Base-by-base conservation (phyloP, 2,797 vertebrate genomes). In the Rostrhamus sociabilis region DNA sequence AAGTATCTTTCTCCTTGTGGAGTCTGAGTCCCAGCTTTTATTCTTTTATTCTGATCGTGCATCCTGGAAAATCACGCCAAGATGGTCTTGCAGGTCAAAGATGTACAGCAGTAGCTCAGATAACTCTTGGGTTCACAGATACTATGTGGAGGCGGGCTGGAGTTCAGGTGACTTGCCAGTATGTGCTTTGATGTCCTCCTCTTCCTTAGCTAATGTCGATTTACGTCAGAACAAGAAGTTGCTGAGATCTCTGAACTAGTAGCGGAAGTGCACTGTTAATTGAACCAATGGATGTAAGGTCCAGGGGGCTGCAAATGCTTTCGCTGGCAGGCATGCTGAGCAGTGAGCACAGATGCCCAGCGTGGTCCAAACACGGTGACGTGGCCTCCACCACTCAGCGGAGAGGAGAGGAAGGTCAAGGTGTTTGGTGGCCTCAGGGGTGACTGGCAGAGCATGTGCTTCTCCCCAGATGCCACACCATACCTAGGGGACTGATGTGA, bases 321-420 rank as follows among this genome's bases (percentile, higher is more conserved):
- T 60, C 0, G 0, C 42, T 62, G 34, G 40, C 55, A 63, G 45
- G 11, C 4, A 1, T 38, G 60, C 34, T 40, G 43, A 76, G 45
- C 50, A 23, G 32, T 4, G 34, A 82, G 73, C 11, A 16, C 26
- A 12, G 50, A 45, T 76, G 23, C 45, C 45, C 71, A 62, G 25
- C 2, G 2, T 18, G 40, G 8, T 31, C 40, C 1, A 2, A 93
- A 53, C 38, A 14, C 1, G 1, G 13, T 6, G 27, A 36, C 1
- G 0, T 10, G 58, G 47, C 17, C 45, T 89, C 27, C 4, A 22
- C 7, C 15, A 43, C 64, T 60, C 76, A 56, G 48, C 53, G 58
- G 31, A 27, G 14, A 66, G 20, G 15, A 50, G 31, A 87, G n/a
- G 42, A 85, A 59, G 48, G 55, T 47, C 32, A 68, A 11, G 73